Percentiles rank a stretch among this genome's conserved stretches.
These are phyloP conservation scores for Psephotus haematonotus DNA, from an alignment of 2,113 vertebrate species.

Conservation along the genomic window DNA sequence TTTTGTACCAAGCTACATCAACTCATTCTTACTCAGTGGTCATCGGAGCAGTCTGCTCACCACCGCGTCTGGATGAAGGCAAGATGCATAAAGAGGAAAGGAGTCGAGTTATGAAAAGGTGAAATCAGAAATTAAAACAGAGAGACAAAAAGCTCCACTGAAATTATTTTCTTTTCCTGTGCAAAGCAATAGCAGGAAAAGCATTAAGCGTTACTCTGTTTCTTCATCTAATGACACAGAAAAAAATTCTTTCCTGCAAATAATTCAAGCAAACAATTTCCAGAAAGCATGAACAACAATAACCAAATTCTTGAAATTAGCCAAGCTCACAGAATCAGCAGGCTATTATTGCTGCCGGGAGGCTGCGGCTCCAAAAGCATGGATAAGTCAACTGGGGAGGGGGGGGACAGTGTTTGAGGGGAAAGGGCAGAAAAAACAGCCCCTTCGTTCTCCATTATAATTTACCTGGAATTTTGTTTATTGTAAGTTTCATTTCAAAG, in stretches of 20 bases:
- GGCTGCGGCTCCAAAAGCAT: background rate
- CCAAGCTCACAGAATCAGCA: background rate
- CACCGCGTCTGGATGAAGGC: background rate
- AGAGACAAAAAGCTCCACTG: constrained; percentile 4
- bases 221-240: background rate
- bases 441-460: background rate
- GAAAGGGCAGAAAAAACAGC: background rate
- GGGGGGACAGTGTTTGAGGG: accelerated
- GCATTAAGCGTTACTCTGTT: background rate
- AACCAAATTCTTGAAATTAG: constrained; percentile 9
- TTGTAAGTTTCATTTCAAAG: background rate
- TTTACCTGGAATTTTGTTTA: background rate
- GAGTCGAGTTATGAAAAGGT: background rate
- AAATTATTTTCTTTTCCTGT: background rate
- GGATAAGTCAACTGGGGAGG: background rate
- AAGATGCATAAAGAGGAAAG: background rate
- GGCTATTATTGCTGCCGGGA: background rate
- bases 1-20: background rate
- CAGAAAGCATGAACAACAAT: constrained; percentile 30
- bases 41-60: background rate
- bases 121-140: background rate
- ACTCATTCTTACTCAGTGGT: background rate
- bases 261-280: constrained; percentile 51
- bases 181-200: background rate
- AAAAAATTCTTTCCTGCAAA: constrained; percentile 27